Percentiles rank a stretch among this genome's conserved stretches.
Conservation (phyloP, 2,888 invertebrate genomes). For the Cheilosia vernalis region DNA sequence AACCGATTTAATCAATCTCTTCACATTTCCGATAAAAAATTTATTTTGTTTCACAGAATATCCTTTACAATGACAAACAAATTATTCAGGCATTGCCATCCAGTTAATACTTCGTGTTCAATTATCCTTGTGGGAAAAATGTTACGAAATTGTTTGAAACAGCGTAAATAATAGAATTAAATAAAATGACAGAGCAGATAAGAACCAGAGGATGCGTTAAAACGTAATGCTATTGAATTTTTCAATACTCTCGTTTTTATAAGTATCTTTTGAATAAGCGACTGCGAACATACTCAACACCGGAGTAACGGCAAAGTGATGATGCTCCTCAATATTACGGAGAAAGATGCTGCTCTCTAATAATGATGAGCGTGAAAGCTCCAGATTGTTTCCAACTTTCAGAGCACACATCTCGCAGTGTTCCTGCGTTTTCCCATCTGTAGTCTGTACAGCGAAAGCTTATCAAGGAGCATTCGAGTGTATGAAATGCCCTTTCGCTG, state of each 20-base stretch:
- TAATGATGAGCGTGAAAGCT: slow-evolving; percentile 62
- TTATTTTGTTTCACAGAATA: slow-evolving; percentile 12
- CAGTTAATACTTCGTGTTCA: background rate
- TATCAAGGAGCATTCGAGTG: slow-evolving; percentile 5
- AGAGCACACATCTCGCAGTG: slow-evolving; percentile 21
- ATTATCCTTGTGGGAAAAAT: slow-evolving; percentile 39
- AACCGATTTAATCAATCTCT: slow-evolving; percentile 49
- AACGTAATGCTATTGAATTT: slow-evolving; percentile 67
- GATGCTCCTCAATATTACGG: slow-evolving; percentile 44
- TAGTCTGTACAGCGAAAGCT: background rate
- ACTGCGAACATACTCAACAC: slow-evolving; percentile 48
- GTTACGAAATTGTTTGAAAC: slow-evolving; percentile 33
- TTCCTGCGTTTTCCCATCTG: background rate
- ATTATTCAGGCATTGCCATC: slow-evolving; percentile 16
- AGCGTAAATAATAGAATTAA: slow-evolving; percentile 42
- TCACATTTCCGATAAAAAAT: slow-evolving; percentile 64
- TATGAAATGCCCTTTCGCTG: slow-evolving; percentile 8
- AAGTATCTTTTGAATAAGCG: slow-evolving; percentile 70
- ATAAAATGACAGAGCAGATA: slow-evolving; percentile 57
- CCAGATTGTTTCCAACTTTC: slow-evolving; percentile 43
- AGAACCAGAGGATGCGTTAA: slow-evolving; percentile 68
- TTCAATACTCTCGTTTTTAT: slow-evolving; percentile 64
- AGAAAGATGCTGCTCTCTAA: slow-evolving; percentile 54
- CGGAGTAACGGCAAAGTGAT: slow-evolving; percentile 35
- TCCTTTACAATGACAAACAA: background rate